Base-by-base conservation (phyloP, 2,888 invertebrate genomes). In the Gisinianus flammeolus region DNA sequence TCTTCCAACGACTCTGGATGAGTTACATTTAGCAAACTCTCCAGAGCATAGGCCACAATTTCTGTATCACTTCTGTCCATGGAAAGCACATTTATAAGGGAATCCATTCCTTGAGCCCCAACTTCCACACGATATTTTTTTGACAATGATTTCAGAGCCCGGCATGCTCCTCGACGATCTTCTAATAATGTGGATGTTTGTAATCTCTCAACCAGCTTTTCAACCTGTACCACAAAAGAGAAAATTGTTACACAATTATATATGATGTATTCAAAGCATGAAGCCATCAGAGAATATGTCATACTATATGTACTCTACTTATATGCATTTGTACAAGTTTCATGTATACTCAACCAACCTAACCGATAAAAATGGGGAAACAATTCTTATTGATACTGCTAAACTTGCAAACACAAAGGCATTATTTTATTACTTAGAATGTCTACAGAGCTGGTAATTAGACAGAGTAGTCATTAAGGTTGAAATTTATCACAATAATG, bases 91-190 rank as follows among this genome's bases (percentile, higher is more conserved):
- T 93, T 89, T 0, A 88, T 86, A 90, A 88, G 91, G 88, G 76
- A 94, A 87, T 80, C 94, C 93, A 87, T 94, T 89, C 93, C 98
- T 92, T 86, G 95, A 0, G 97, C 96, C 4, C 98, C 99, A 52
- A 99, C 98, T 88, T 98, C 97, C 31, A 99, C 91, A 1, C 98
- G 91, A 87, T 95, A 97, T 86, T 96, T 97, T 86, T 94, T 91
- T 0, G 95, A 95, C 83, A 96, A 88, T 0, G 94, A 95, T 87
- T 96, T 96, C 16, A 99, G 91, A 0, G 97, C 97, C 81, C 98
- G 91, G 85, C 98, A 96, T 0, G 98, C 98, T 91, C 98, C 98
- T 85, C 98, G 89, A 58, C 98, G 90, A 87, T 99, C 99, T 87
- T 98, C 97, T 52, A 98, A 88, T 64, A 98, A 88, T 0, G 96